Percentiles rank a stretch among this genome's conserved stretches.
These are phyloP conservation scores for Daktulosphaira vitifoliae DNA, from an alignment of 1,140 invertebrate genomes.

Conservation along the genomic window DNA sequence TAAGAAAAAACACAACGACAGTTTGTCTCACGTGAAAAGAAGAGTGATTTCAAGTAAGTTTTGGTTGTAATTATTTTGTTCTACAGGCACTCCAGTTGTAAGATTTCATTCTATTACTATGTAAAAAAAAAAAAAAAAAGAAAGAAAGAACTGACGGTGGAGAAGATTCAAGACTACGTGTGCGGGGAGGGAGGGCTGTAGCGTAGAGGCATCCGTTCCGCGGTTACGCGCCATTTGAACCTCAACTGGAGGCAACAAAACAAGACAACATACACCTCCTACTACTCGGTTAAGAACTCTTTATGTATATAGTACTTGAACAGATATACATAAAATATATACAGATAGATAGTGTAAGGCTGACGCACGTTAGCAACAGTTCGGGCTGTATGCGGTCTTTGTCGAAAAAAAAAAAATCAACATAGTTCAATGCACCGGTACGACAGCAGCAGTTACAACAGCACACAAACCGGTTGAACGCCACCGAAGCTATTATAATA, in stretches of 20 bases:
- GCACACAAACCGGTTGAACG: conserved; percentile 24
- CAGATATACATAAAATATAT: background rate
- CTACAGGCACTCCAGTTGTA: too few species aligned
- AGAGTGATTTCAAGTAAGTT: background rate
- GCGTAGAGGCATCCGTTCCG: background rate
- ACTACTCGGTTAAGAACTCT: background rate
- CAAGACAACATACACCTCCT: background rate
- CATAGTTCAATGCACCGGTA: conserved; percentile 28
- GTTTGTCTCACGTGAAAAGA: conserved; percentile 5
- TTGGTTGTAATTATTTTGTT: too few species aligned
- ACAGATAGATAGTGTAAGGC: too few species aligned
- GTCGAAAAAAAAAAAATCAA: conserved; percentile 29
- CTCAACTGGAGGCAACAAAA: background rate
- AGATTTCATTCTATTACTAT: too few species aligned
- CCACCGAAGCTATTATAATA: conserved; percentile 19
- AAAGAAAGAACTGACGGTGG: too few species aligned
- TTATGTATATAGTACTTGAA: background rate
- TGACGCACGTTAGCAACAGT: background rate
- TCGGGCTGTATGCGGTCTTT: background rate
- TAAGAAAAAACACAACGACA: background rate
- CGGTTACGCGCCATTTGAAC: conserved; percentile 19
- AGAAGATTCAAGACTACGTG: too few species aligned
- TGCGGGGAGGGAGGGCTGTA: too few species aligned
- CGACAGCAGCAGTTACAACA: too few species aligned
- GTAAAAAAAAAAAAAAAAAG: too few species aligned